Conservation (phyloP, 2,888 invertebrate species). For the Cantharis rufa region DNA sequence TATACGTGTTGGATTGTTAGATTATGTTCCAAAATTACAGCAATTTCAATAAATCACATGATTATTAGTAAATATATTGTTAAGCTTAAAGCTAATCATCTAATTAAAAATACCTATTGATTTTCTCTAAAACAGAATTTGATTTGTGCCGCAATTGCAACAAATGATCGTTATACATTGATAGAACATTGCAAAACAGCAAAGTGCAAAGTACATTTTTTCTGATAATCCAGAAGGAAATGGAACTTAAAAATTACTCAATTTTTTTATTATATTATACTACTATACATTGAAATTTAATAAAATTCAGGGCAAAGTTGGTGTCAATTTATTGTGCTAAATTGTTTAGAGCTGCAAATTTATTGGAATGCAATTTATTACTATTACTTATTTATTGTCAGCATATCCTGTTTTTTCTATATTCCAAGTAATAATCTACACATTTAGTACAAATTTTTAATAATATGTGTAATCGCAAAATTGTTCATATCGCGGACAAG, state of each 20-base stretch:
- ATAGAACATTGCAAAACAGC: too few relatives aligned
- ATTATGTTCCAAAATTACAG: background rate
- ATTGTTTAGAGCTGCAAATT: constrained; percentile 16
- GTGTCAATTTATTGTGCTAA: constrained; percentile 13
- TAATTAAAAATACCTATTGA: background rate
- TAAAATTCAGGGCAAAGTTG: background rate
- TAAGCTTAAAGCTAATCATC: background rate
- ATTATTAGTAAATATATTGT: background rate
- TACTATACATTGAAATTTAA: background rate
- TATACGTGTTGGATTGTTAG: background rate
- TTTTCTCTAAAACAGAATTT: too few relatives aligned
- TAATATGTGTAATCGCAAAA: background rate
- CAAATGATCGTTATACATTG: too few relatives aligned
- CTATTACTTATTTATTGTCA: constrained; percentile 2
- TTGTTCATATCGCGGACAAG: background rate
- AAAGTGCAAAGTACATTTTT: background rate
- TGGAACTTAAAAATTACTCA: too few relatives aligned
- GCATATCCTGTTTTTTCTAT: constrained; percentile 16
- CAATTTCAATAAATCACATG: background rate
- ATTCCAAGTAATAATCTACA: background rate
- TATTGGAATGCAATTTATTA: background rate
- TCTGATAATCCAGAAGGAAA: background rate
- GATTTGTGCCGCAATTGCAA: too few relatives aligned
- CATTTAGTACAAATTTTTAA: background rate
- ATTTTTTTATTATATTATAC: background rate